Evolutionary conservation across 2,113 vertebrate genomes (phyloP), one percentile per base, ranked within the genome.

Genomic region (Macheiramphus alcinus): DNA sequence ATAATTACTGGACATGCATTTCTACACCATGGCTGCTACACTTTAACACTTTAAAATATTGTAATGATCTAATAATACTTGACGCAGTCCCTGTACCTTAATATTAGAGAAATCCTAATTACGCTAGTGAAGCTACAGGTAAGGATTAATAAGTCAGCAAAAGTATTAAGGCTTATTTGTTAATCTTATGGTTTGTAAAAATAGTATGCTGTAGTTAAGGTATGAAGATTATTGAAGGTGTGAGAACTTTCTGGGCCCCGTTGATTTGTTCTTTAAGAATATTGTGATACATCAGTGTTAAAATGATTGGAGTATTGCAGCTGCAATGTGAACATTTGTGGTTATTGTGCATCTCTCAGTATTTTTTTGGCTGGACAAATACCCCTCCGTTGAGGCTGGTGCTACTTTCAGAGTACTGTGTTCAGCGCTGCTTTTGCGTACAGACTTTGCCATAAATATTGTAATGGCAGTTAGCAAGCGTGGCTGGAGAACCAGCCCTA

Each of bases 71-170:
- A 91, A 95, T 88, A 92, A 92, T 85, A 75, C 53, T 94, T 82
- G 65, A 62, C 15, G 21, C 62, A 58, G 42, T 91, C 63, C 86
- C 13, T 90, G 20, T 96, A 47, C 50, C 68, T 96, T 85, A 82
- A 74, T 93, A 79, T 94, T 93, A 92, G 75, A 92, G 91, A 95
- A 92, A 65, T 93, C 65, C 71, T 96, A 53, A 68, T 45, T 84
- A 43, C 68, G 42, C 80, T 91, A 82, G 45, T 82, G 95, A 94
- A 89, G 88, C 61, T 94, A 29, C 20, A 61, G 94, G 92, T 88
- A 48, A 86, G 85, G 88, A 92, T 87, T 80, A 56, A 80, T 78
- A 95, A 78, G 52, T 73, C 86, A 82, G n/a, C 83, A 72, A 45
- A 93, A 96, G 15, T 94, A 48, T 74, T 84, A 32, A 84, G 86